These are phyloP conservation scores for Furnarius figulus DNA, from an alignment of 2,113 vertebrate species.

Conservation along the genomic window DNA sequence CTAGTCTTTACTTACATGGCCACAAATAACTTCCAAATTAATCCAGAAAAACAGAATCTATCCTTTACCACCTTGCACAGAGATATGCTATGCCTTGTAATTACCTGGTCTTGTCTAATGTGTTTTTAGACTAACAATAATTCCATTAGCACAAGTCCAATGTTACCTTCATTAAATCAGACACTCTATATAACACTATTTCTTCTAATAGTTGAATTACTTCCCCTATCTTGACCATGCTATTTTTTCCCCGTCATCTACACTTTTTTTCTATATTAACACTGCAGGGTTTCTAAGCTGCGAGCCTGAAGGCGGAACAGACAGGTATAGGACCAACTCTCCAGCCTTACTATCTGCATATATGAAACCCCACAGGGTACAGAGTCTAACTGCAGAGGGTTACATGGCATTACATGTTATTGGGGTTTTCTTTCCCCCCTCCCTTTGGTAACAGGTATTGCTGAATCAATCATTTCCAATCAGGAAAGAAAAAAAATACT, in stretches of 20 bases:
- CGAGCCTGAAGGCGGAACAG: neutral
- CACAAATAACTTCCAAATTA: constrained; percentile 9
- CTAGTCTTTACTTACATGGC: constrained; percentile 23
- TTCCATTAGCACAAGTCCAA: neutral
- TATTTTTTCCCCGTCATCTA: neutral
- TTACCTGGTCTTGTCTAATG: neutral
- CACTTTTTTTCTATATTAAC: neutral
- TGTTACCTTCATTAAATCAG: neutral
- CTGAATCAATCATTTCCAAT: neutral
- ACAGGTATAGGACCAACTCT: neutral
- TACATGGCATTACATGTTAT: accelerated
- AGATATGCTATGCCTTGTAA: neutral
- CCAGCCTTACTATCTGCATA: neutral
- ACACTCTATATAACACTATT: neutral
- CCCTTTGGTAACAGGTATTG: neutral
- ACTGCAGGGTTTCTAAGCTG: neutral
- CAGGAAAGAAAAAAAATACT: neutral
- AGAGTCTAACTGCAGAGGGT: neutral
- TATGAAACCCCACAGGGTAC: neutral
- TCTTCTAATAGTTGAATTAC: neutral
- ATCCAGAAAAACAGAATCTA: constrained; percentile 1
- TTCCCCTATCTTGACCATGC: neutral
- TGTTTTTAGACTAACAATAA: neutral
- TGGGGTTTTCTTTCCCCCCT: accelerated
- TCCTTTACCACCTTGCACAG: neutral